These are phyloP conservation scores for Clitarchus hookeri DNA, from an alignment of 2,888 invertebrate species.

Conservation along the genomic window DNA sequence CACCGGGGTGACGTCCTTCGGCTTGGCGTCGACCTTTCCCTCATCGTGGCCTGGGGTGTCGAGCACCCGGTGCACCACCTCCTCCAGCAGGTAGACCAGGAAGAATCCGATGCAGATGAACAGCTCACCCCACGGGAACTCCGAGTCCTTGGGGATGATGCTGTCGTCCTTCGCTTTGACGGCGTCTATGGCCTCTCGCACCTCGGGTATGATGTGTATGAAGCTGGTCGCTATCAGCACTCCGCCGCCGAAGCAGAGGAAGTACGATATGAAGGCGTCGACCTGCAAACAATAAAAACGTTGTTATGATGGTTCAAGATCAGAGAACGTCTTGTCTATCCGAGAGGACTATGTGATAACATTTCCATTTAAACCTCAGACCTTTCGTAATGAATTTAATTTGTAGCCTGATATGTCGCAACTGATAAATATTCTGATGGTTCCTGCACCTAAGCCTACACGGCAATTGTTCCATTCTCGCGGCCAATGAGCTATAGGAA, in stretches of 20 bases:
- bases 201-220: conserved; percentile 63
- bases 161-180: conserved; percentile 46
- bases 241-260: conserved; percentile 60
- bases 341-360: too few relatives aligned
- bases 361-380: too few relatives aligned
- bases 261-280: conserved; percentile 45
- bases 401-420: too few relatives aligned
- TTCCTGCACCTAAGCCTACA: too few relatives aligned
- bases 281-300: conserved; percentile 32
- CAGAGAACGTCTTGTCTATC: too few relatives aligned
- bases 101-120: conserved; percentile 61
- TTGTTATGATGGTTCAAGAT: too few relatives aligned
- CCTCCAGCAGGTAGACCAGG: conserved; percentile 61
- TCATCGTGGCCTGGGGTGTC: conserved; percentile 19
- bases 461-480: too few relatives aligned
- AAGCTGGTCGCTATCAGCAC: conserved; percentile 63
- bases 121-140: conserved; percentile 57
- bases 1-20: conserved; percentile 4
- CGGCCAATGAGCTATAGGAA: too few relatives aligned
- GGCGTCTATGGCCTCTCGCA: conserved; percentile 54
- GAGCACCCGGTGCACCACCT: conserved; percentile 52
- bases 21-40: neutral
- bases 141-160: conserved; percentile 39
- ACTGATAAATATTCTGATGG: too few relatives aligned
- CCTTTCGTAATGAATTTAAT: too few relatives aligned